Percentiles rank a stretch among this genome's conserved stretches.
Conservation (phyloP, 2,888 invertebrate genomes). For the Baronia brevicornis region DNA sequence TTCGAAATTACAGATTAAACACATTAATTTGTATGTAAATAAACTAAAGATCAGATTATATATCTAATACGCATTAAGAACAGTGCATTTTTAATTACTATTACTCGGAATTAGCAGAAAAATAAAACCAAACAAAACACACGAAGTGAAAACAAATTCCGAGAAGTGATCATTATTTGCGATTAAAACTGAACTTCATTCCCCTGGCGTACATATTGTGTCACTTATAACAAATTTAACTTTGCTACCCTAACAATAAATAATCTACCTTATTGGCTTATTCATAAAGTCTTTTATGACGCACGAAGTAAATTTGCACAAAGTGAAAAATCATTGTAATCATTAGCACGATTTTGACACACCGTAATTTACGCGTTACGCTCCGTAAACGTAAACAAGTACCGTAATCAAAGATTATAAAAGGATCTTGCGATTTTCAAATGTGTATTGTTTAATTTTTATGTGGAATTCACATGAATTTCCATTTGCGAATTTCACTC, state of each 20-base stretch:
- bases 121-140: conserved; percentile 20
- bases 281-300: conserved; percentile 13
- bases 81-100: conserved; percentile 12
- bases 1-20: no score
- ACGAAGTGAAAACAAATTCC: conserved; percentile 31
- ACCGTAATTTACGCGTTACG: conserved; percentile 46
- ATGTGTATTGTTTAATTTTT: conserved; percentile 43
- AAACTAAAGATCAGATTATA: no score
- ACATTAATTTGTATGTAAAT: no score
- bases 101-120: conserved; percentile 19
- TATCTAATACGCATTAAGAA: no score
- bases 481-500: no score
- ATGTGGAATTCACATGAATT: conserved; percentile 13
- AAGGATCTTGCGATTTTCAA: conserved; percentile 50
- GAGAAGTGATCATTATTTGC: conserved; percentile 38
- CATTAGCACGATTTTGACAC: conserved; percentile 53
- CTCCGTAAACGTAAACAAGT: conserved; percentile 41
- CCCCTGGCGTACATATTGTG: conserved; percentile 33
- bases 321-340: conserved; percentile 36
- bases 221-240: conserved; percentile 13
- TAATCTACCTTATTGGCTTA: conserved; percentile 18
- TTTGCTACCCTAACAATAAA: not conserved
- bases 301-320: conserved; percentile 10
- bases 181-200: conserved; percentile 35
- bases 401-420: conserved; percentile 43